Base-by-base conservation (phyloP, 2,113 vertebrate genomes). In the Scophthalmus maximus region DNA sequence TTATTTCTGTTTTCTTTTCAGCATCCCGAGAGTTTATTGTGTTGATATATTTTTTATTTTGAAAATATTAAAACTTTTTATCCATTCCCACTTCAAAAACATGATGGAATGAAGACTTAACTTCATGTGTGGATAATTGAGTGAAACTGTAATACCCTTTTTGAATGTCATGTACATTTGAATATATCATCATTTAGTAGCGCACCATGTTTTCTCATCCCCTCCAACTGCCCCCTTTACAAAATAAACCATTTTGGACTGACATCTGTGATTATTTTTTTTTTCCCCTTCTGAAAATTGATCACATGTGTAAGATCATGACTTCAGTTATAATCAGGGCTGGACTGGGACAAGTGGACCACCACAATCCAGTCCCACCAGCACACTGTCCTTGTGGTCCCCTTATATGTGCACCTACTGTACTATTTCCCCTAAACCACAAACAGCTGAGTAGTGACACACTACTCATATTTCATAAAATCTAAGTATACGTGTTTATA, bases 141-240 rank as follows among this genome's bases (percentile, higher is more conserved):
- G 89, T 93, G 89, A 79, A 83, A 89, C 87, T 90, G 83, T 89
- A 92, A 89, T 86, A 87, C 83, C 83, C 85, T 78, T 87, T 91
- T 87, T 91, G 87, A 92, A 91, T 87, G 86, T 90, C 91, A 89
- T 92, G 92, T 93, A 93, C 83, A 92, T 94, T 93, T 92, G 88
- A 93, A 91, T 93, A 93, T 93, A 93, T 91, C 83, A 89, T 89
- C 89, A 91, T 92, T 93, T 92, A 92, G 81, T 92, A 91, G 93
- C 86, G 68, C 89, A 92, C 88, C 89, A 87, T 92, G 90, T 93
- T 91, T 90, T 93, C 91, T 91, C 85, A 88, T 88, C 85, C 86
- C 63, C 77, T 83, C 66, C 81, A 79, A 80, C 84, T 87, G 83
- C 88, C 86, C 91, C 87, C 91, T 92, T 93, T 93, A 92, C 90